A percentile compares a stretch with the other conserved stretches of the same genome.
Conservation (phyloP, 1,140 invertebrate species). For the Drosophila pandora region DNA sequence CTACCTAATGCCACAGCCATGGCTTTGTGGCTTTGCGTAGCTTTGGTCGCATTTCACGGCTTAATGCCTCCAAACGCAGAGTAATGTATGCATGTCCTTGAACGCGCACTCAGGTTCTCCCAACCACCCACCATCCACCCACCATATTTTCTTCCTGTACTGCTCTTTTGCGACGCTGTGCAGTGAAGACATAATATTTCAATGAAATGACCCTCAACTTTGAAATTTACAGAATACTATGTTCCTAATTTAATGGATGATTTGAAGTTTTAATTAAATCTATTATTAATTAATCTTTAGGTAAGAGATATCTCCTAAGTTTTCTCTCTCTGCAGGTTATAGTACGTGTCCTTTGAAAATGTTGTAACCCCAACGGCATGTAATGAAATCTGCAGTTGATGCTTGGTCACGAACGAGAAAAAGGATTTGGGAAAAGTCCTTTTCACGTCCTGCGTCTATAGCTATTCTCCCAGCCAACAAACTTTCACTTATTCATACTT, state of each 20-base stretch:
- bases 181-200: neutral
- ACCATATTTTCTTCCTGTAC: slow-evolving; percentile 10
- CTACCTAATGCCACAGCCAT: neutral
- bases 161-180: slow-evolving; percentile 32
- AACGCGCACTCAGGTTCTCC: slow-evolving; percentile 29
- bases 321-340: slow-evolving; percentile 8
- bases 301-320: neutral
- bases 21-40: neutral
- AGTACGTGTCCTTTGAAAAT: slow-evolving; percentile 20
- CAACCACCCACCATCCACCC: neutral
- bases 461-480: slow-evolving; percentile 13
- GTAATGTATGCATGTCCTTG: slow-evolving; percentile 57
- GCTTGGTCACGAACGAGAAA: slow-evolving; percentile 20
- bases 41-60: slow-evolving; percentile 49
- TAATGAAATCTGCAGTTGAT: slow-evolving; percentile 34
- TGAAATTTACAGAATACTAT: too few relatives aligned
- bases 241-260: too few relatives aligned
- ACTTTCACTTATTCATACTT: slow-evolving; percentile 27
- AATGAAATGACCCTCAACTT: too few relatives aligned
- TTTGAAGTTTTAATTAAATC: too few relatives aligned
- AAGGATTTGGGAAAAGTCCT: slow-evolving; percentile 13
- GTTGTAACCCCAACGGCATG: slow-evolving; percentile 13
- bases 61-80: slow-evolving; percentile 42
- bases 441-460: slow-evolving; percentile 21
- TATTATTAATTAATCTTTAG: neutral